These are phyloP conservation scores for Hozukius guyotensis DNA, from an alignment of 2,797 vertebrate genomes.

Conservation along the genomic window DNA sequence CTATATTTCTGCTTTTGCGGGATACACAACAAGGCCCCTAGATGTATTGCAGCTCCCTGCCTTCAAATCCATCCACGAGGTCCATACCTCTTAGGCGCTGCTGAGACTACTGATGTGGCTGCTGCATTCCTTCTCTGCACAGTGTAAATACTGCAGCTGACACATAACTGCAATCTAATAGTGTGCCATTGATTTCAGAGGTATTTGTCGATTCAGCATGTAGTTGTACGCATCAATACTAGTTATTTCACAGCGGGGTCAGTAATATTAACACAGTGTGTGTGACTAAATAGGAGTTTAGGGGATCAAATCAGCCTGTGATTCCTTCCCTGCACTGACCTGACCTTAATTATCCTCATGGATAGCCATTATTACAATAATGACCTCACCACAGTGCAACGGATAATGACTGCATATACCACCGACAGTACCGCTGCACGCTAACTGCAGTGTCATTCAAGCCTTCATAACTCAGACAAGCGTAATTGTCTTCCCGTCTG, in stretches of 20 bases:
- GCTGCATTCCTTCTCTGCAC: slow-evolving; percentile 24
- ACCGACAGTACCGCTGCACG: not conserved
- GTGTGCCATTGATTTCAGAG: slow-evolving; percentile 37
- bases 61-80: slow-evolving; percentile 21
- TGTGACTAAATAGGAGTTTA: slow-evolving; percentile 11
- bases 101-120: slow-evolving; percentile 30
- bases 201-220: slow-evolving; percentile 46
- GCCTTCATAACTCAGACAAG: slow-evolving; percentile 5
- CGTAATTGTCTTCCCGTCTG: slow-evolving; percentile 46
- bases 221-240: slow-evolving; percentile 19
- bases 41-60: slow-evolving; percentile 16
- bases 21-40: not conserved
- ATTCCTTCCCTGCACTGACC: not conserved
- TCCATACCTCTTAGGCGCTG: slow-evolving; percentile 27
- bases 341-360: slow-evolving; percentile 21
- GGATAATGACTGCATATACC: not conserved
- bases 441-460: not conserved
- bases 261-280: slow-evolving; percentile 14
- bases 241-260: slow-evolving; percentile 12
- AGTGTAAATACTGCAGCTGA: slow-evolving; percentile 42
- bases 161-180: slow-evolving; percentile 44
- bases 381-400: not conserved
- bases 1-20: slow-evolving; percentile 24
- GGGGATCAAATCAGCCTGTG: not conserved
- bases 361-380: not conserved